These are phyloP conservation scores for Gila orcuttii DNA, from an alignment of 2,113 vertebrate species.

Conservation along the genomic window DNA sequence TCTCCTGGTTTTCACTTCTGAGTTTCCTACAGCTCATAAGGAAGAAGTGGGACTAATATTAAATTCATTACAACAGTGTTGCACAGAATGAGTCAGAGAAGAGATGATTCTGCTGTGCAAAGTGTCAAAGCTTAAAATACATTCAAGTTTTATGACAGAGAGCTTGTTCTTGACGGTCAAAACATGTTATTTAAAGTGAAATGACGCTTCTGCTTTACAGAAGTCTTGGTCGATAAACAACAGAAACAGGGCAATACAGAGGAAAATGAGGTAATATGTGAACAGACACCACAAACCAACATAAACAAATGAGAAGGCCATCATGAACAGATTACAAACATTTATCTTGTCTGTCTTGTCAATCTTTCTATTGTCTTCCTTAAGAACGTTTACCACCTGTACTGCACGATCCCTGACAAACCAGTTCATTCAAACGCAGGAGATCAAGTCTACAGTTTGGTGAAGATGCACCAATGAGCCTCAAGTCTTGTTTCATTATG, in stretches of 20 bases:
- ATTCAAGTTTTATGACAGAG: background rate
- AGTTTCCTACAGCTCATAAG: too few species aligned
- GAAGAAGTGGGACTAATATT: background rate
- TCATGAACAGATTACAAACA: background rate
- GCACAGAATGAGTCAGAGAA: background rate
- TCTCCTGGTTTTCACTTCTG: too few species aligned
- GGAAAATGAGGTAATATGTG: background rate
- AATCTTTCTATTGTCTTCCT: background rate
- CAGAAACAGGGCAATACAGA: background rate
- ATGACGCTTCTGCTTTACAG: background rate
- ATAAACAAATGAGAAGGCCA: background rate
- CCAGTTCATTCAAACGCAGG: background rate
- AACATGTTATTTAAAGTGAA: background rate
- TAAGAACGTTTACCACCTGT: constrained; percentile 34
- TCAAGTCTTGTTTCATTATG: background rate
- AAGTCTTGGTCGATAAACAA: background rate
- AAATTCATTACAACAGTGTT: background rate
- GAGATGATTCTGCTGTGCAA: background rate
- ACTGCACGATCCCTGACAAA: constrained; percentile 46
- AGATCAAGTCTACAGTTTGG: constrained; percentile 29
- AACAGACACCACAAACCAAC: background rate
- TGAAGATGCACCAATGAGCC: constrained; percentile 30
- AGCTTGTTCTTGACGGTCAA: background rate
- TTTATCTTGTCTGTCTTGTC: background rate
- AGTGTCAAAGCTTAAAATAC: background rate